Evolutionary conservation across 2,113 vertebrate genomes (phyloP).

Genomic region (Alosa alosa): DNA sequence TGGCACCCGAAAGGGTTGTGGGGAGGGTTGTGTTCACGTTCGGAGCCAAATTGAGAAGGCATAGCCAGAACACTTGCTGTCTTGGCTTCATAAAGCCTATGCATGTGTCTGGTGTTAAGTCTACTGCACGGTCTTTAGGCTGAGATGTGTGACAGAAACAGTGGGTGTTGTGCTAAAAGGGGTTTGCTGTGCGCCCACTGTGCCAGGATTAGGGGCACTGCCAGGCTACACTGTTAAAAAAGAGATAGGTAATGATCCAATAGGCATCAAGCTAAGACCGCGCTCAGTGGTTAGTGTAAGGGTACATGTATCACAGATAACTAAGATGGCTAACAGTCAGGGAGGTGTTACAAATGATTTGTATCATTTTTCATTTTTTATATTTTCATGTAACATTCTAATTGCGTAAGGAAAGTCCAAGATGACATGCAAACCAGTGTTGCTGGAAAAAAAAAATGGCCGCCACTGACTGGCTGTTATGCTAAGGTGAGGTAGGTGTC

Average conservation of each 20-base stretch:
- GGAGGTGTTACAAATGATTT: neutral
- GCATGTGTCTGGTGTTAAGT: neutral
- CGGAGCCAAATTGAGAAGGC: constrained; percentile 1
- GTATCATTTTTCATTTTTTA: neutral
- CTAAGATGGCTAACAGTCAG: neutral
- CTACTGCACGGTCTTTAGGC: neutral
- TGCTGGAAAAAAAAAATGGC: neutral
- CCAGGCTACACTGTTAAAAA: neutral
- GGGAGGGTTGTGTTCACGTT: neutral
- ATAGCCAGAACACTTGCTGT: constrained; percentile 1
- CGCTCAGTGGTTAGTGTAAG: neutral
- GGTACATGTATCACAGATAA: neutral
- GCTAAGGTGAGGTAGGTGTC: neutral
- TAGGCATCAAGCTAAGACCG: neutral
- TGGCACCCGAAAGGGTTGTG: neutral
- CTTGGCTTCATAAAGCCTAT: neutral
- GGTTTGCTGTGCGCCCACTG: neutral
- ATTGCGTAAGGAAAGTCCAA: neutral
- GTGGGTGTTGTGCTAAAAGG: constrained; percentile 16
- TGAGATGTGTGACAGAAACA: neutral
- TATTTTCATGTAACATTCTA: neutral
- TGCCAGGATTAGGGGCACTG: neutral
- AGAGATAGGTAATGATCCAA: neutral
- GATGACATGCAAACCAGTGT: neutral
- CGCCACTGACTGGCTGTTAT: neutral